Evolutionary conservation across 2,797 vertebrate genomes (phyloP).

Genomic region (Odontamblyopus rebecca): DNA sequence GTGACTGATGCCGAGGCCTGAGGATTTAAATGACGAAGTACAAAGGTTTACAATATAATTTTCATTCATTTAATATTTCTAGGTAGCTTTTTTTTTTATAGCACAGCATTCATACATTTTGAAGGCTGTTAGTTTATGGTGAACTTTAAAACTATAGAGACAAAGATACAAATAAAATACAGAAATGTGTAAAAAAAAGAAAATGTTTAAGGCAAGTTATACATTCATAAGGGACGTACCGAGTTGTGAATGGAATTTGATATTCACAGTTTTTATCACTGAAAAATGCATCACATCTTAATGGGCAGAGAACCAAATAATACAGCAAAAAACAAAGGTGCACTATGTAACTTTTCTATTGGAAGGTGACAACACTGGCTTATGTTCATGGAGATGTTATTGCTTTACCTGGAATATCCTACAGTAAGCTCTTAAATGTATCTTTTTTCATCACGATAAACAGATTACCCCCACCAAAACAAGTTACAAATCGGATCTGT

Average conservation of each 20-base stretch:
- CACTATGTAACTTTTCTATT: too few relatives aligned
- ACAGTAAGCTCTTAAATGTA: too few relatives aligned
- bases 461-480: too few relatives aligned
- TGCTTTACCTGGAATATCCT: too few relatives aligned
- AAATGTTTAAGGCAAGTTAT: slow-evolving; percentile 8
- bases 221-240: slow-evolving; percentile 27
- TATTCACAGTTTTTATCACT: background rate
- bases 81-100: background rate
- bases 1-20: background rate
- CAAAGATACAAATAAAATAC: background rate
- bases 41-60: background rate
- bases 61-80: background rate
- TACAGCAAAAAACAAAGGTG: background rate
- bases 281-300: slow-evolving; percentile 18
- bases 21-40: background rate
- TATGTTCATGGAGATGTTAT: too few relatives aligned
- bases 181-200: background rate
- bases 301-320: background rate
- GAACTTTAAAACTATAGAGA: background rate
- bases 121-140: background rate
- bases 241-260: background rate
- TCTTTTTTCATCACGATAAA: too few relatives aligned
- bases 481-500: too few relatives aligned
- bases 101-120: background rate
- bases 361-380: too few relatives aligned